Base-by-base conservation (phyloP, 2,888 invertebrate species). In the Gibbula magus region DNA sequence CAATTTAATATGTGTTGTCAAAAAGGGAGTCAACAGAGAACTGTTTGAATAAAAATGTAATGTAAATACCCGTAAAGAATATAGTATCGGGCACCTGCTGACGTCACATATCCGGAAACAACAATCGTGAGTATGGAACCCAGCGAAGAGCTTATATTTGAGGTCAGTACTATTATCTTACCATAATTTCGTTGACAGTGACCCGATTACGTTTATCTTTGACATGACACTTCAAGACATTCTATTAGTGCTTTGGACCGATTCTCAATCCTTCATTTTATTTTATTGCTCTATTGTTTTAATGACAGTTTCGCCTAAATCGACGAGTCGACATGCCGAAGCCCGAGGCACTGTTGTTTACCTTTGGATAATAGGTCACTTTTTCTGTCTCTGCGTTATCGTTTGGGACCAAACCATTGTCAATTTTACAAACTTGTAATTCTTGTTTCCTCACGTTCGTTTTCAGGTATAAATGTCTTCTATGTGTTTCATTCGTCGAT, bases 81-180 rank as follows among this genome's bases (percentile, higher is more conserved):
- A 70, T 70, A 70, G 32, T 39, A 70, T 70, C 70, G 39, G 70
- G 70, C 56, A 54, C 75, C 61, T 77, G 61, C 45, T 82, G 81
- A 84, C 83, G 83, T 84, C 82, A 83, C 67, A 73, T 61, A 82
- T 74, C 81, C 81, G 83, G 84, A 84, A 84, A 84, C 35, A 77
- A 77, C 66, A 77, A 61, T 25, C 61, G 22, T 74, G 54, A 74
- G 74, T 39, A 74, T 82, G 82, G 83, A 81, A 73, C 79, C 75
- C 22, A 74, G 78, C 8, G 83, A 80, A 45, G 80, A 82, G 73
- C 76, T 82, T 54, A 73, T 85, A 22, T 85, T 83, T 66, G 80
- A 84, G 84, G 85, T 85, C 70, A 81, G 74, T 39, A 39, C 51
- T 45, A 13, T 53, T 51, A 75, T 51, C 53, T 75, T 75, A 8